Evolutionary conservation across 2,888 invertebrate genomes (phyloP), one percentile per base, ranked within the genome.

Genomic region (Eilema caniola): DNA sequence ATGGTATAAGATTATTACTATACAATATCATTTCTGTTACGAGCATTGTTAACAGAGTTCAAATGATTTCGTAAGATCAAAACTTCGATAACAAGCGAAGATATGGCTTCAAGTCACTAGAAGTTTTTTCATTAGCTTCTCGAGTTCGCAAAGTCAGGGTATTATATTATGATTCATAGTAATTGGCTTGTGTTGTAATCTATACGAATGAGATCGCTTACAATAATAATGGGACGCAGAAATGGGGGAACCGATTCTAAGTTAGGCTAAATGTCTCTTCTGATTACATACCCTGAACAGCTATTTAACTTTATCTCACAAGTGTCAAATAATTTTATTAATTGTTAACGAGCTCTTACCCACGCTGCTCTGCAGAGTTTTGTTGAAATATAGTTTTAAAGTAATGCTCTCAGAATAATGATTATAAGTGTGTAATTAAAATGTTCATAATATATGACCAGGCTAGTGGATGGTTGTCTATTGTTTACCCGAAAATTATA

Each of bases 71-170:
- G 71, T 77, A 73, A 80, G 77, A 75, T 76, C 69, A 71, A 76
- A 81, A 81, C 63, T 83, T 75, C 25, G 71, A 71, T 77, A 76
- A 74, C 75, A 78, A 74, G 71, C 66, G 70, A 62, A 69, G 70
- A 78, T 59, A 59, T 78, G 76, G 75, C 72, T 77, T 64, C 71
- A 74, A 80, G 63, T 75, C 66, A 70, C 67, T 3, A 41, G 76
- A 82, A 83, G 74, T 84, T 83, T 83, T 83, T 83, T 83, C 83
- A 83, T 83, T 83, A 83, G 78, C 80, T 69, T 61, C 74, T 75
- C 61, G 69, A 73, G 68, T 82, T 79, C 33, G 72, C 65, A 25
- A 71, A 80, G 74, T 76, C 78, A 76, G 71, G 75, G 74, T 77
- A 79, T 78, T 79, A 69, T 84, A n/a, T n/a, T n/a, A 82, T 82